Evolutionary conservation across 2,888 invertebrate genomes (phyloP), one percentile per base, ranked within the genome.

Genomic region (Choristoneura rosaceana): DNA sequence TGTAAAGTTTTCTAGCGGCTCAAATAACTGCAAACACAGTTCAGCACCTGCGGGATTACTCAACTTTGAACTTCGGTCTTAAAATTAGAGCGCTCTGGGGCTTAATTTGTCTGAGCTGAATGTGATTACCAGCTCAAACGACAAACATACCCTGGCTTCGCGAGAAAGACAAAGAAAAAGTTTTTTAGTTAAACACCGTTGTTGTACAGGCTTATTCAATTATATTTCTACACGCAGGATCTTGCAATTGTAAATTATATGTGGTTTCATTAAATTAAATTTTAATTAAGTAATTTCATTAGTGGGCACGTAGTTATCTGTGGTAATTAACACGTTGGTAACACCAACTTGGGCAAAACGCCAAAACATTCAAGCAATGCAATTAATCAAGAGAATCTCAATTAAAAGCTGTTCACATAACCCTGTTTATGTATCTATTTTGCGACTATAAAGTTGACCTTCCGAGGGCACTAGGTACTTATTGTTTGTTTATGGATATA

Each of bases 1-100:
- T 77, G 81, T 74, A 81, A 87, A 87, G 81, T 88, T 88, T 77
- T 76, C 76, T 79, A 78, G 80, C 80, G 81, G 82, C 83, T 81
- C 81, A 75, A 84, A 85, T 83, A 86, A 85, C 82, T 83, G 84
- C 80, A 82, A 84, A 87, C 83, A 86, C 82, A 84, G 81, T 81
- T 82, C 81, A 78, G 80, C 85, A 89, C 86, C 86, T 86, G 86
- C 76, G 84, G 84, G 85, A 84, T 82, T 84, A 82, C 82, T 85
- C 80, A 79, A 75, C 78, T 75, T 70, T 73, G 71, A 86, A 86
- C 81, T 85, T 82, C 74, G 75, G 73, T 74, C 80, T 80, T 82
- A 80, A 85, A 86, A 84, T 83, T 81, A 80, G 82, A 82, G 79
- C 80, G 75, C 83, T 81, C 79, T 78, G 76, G 81, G 81, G 82